These are phyloP conservation scores for Thermophis baileyi DNA, from an alignment of 2,113 vertebrate species.

Conservation along the genomic window DNA sequence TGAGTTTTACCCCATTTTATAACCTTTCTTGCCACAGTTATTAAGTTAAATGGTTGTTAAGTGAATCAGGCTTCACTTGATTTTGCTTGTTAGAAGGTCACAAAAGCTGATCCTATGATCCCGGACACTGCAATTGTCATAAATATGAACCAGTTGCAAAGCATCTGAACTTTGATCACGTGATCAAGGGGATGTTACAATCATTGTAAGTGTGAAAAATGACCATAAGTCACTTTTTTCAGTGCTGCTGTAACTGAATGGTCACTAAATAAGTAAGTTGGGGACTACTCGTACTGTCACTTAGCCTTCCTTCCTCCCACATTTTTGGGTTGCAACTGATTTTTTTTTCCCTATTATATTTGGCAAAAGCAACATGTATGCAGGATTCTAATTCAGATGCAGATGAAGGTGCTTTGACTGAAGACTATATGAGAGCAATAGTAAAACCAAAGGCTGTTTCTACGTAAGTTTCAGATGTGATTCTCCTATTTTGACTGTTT, in stretches of 20 bases:
- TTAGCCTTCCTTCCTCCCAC: neutral
- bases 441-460: conserved; percentile 52
- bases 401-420: conserved; percentile 37
- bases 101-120: neutral
- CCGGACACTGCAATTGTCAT: neutral
- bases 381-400: conserved; percentile 47
- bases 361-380: conserved; percentile 64
- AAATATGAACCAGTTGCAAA: neutral
- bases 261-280: neutral
- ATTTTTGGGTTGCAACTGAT: neutral
- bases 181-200: neutral
- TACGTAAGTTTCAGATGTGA: conserved; percentile 58
- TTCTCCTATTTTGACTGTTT: neutral
- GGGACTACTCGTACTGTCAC: neutral
- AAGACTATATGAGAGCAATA: conserved; percentile 27
- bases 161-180: neutral
- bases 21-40: neutral
- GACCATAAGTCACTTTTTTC: neutral
- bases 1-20: neutral
- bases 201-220: neutral
- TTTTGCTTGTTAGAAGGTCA: neutral
- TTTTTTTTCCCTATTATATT: conserved; percentile 23
- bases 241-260: neutral
- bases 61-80: neutral
- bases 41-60: neutral